Base-by-base conservation (phyloP, 2,797 vertebrate species). In the Amblyopsis hoosieri region DNA sequence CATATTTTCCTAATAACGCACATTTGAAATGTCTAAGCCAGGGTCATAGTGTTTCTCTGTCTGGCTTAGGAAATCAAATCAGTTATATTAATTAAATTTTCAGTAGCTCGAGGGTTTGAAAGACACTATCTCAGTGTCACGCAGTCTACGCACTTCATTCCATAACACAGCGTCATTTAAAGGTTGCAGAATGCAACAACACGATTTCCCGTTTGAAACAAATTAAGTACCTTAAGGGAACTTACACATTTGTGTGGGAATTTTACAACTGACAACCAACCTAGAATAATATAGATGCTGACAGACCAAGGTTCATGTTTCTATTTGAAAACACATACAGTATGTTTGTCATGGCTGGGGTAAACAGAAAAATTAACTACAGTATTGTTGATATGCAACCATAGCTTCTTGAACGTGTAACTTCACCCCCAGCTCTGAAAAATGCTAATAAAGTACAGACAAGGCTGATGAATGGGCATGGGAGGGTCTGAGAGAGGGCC, bases 61-160 rank as follows among this genome's bases (percentile, higher is more conserved):
- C 64, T 64, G 75, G 69, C 57, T 69, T 68, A 86, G 87, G 86
- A 90, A 90, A 90, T 91, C 83, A 62, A 84, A 91, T 90, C 79
- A 89, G 80, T 71, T 65, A 19, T 72, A 85, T 81, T 90, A 87
- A 88, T 86, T 79, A 23, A 81, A 90, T 90, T 85, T 67, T 72
- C 33, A 51, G 64, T 50, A 71, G 71, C 67, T 81, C 80, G 83
- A 37, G 56, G 76, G 79, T 78, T 74, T 77, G 80, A 66, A 54
- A 62, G 80, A 84, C 79, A 81, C 83, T 91, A 86, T 90, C 74
- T 83, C 67, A 60, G 64, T 71, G 60, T 60, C 48, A 2, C 66
- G 77, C 70, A 57, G 72, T 74, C 69, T 68, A 56, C 57, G 55
- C 65, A 78, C 78, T 81, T 86, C 69, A 84, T 86, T 78, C 59